These are phyloP conservation scores for Triops cancriformis DNA, from an alignment of 1,140 invertebrate species.

Conservation along the genomic window DNA sequence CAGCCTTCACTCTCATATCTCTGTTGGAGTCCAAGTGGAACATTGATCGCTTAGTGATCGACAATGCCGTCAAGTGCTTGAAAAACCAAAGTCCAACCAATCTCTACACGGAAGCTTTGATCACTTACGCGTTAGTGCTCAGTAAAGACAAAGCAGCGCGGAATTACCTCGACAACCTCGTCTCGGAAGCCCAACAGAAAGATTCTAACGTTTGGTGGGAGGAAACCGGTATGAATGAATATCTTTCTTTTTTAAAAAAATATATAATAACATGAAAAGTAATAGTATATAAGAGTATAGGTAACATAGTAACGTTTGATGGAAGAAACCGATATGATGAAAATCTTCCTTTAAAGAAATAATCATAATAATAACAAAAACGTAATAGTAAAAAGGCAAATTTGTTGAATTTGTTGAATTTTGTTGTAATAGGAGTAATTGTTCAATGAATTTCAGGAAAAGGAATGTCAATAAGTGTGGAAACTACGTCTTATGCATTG, in stretches of 20 bases:
- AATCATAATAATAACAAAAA: too few relatives aligned
- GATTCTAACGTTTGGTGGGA: constrained; percentile 31
- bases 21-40: constrained; percentile 47
- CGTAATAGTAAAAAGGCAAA: not conserved
- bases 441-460: constrained; percentile 32
- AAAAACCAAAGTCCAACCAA: not conserved
- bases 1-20: constrained; percentile 57
- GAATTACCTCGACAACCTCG: constrained; percentile 29
- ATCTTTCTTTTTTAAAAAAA: constrained; percentile 26
- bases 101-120: constrained; percentile 38
- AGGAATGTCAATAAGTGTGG: constrained; percentile 48
- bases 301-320: too few relatives aligned
- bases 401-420: too few relatives aligned
- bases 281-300: too few relatives aligned
- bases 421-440: too few relatives aligned
- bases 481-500: constrained; percentile 66
- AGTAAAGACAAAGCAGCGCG: constrained; percentile 30
- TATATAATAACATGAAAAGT: too few relatives aligned
- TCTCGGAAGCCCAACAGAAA: constrained; percentile 29
- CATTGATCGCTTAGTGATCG: not conserved
- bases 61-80: not conserved
- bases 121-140: constrained; percentile 51
- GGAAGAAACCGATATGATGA: constrained; percentile 17
- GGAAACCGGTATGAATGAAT: not conserved
- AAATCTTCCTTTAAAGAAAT: not conserved